Base-by-base conservation (phyloP, 2,888 invertebrate genomes). In the Cephus pulcher region DNA sequence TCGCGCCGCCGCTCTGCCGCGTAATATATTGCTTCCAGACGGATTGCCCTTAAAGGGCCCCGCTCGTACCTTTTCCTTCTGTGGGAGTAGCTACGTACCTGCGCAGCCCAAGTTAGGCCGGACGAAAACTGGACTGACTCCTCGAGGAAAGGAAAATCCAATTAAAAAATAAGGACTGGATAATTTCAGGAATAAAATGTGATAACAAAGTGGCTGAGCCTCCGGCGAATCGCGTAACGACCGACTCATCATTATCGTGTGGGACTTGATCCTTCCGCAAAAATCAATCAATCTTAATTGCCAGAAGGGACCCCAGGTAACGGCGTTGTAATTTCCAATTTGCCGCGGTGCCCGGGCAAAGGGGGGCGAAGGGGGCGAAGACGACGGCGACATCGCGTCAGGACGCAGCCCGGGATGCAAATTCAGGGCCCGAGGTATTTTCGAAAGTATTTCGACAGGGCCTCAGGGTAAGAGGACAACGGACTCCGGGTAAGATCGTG, bases 291-390 rank as follows among this genome's bases (percentile, higher is more conserved):
- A 86, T 86, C 86, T 86, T 86, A 86, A 86, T 86, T 84, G 83
- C 79, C 80, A 80, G 75, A 76, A 79, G 81, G 84, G 80, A 76
- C 75, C 11, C 23, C 6, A 11, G 73, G 74, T 84, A 84, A 85
- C 23, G 34, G 73, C 75, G 78, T 75, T 76, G 88, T 89, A 90
- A 90, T 90, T 90, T 90, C 84, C 90, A 89, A 90, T 90, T 90
- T 88, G 90, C 89, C 88, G 87, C 88, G 90, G 90, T 86, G 81
- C 84, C 86, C 83, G 83, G 80, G 78, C 76, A 68, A 80, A 81
- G 81, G 30, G 34, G n/a, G 40, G 23, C 11, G 68, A 0, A 75
- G 4, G 35, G 12, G 12, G 68, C 12, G 35, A 15, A 34, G 12
- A 15, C 32, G 15, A 56, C 32, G 32, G n/a, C 56, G 75, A 30